Base-by-base conservation (phyloP, 2,113 vertebrate genomes). In the Eulacestoma nigropectus region DNA sequence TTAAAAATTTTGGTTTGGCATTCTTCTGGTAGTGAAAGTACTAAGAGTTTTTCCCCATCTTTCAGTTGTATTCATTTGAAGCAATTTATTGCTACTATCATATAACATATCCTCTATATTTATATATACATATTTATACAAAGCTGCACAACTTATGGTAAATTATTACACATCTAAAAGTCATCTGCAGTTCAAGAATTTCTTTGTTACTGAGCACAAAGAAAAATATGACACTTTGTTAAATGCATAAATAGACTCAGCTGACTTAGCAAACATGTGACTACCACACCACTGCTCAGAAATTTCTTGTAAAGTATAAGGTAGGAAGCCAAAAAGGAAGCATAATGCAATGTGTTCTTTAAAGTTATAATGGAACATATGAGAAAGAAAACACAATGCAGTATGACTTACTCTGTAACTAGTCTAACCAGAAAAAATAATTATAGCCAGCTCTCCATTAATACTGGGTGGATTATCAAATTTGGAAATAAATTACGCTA, bases 321-420 rank as follows among this genome's bases (percentile, higher is more conserved):
- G 90, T 93, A 90, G 69, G 75, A 80, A 95, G 94, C 94, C 90
- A 95, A 93, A 96, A 96, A 88, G 89, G 97, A 97, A 97, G 79
- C 77, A 78, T 57, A 91, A 92, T 27, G 78, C 70, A 95, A 62
- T 82, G 73, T 13, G 65, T 68, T 74, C 91, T 94, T 96, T 89
- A 81, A 90, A 94, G 89, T 84, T 72, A 89, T 3, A 91, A 83
- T 90, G 79, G 82, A 94, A 87, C 67, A 84, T 23, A 72, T 83
- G 89, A 95, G 89, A 91, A 93, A 92, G 59, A 81, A 89, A 84
- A 77, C 72, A 91, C 82, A 92, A 52, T 32, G 68, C 70, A 89
- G 12, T 18, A 42, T 88, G 94, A 93, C 82, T 96, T 91, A 95
- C 42, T 62, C 75, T 86, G 63, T 47, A 93, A 96, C 84, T 88